These are phyloP conservation scores for Aphis gossypii DNA, from an alignment of 1,140 invertebrate genomes.

Conservation along the genomic window DNA sequence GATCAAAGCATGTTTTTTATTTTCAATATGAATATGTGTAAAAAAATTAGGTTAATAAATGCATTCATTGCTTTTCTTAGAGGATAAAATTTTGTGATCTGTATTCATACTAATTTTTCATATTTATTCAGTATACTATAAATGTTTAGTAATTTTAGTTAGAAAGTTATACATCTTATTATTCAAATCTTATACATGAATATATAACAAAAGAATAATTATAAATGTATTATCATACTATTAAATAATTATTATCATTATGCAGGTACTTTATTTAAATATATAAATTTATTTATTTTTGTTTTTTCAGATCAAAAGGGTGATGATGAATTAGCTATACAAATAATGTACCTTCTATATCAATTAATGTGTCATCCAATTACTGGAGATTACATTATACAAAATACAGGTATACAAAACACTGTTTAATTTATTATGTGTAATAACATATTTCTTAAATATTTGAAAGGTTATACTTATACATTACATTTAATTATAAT, in stretches of 20 bases:
- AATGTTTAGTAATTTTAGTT: not conserved
- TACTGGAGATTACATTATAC: constrained; percentile 83
- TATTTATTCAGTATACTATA: not conserved
- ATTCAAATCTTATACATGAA: not conserved
- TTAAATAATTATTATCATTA: not conserved
- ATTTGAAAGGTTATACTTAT: not conserved
- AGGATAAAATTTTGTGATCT: too few relatives aligned
- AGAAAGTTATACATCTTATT: not conserved
- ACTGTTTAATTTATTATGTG: not conserved
- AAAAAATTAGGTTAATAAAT: too few relatives aligned
- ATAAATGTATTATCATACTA: too few relatives aligned
- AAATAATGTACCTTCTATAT: constrained; percentile 95
- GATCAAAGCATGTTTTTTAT: too few relatives aligned
- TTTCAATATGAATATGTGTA: too few relatives aligned
- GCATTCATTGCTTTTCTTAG: too few relatives aligned
- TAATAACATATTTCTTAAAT: not conserved
- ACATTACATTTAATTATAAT: not conserved
- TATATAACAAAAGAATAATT: not conserved
- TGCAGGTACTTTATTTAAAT: not conserved
- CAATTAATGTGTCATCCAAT: constrained; percentile 86
- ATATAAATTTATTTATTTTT: not conserved
- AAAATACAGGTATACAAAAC: constrained; percentile 70
- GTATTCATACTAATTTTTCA: too few relatives aligned
- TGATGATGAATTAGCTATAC: constrained; percentile 94
- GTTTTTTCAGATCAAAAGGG: constrained; percentile 82